These are phyloP conservation scores for Macaria liturata DNA, from an alignment of 2,888 invertebrate species.

Conservation along the genomic window DNA sequence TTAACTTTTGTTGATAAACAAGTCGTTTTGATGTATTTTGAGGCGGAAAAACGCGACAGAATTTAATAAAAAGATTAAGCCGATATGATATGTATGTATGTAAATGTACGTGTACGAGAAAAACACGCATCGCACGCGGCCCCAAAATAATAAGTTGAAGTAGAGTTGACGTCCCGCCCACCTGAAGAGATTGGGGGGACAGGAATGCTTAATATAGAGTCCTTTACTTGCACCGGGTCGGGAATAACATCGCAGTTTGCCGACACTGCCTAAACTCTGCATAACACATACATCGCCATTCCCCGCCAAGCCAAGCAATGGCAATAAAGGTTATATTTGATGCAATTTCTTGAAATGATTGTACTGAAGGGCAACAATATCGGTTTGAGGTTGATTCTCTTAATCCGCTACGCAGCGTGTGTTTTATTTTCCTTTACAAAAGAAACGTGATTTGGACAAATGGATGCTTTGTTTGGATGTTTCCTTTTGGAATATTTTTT, in stretches of 20 bases:
- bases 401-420: conserved; percentile 27
- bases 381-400: conserved; percentile 35
- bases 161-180: conserved; percentile 72
- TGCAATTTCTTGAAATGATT: conserved; percentile 36
- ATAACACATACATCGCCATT: conserved; percentile 37
- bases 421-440: conserved; percentile 30
- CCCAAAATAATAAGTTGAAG: conserved; percentile 79
- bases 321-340: conserved; percentile 41
- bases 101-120: conserved; percentile 66
- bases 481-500: conserved; percentile 13
- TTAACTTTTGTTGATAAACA: conserved; percentile 35
- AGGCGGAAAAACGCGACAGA: conserved; percentile 47
- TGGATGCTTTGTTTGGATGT: conserved; percentile 18
- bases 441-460: conserved; percentile 19
- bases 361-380: conserved; percentile 32
- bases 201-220: conserved; percentile 82
- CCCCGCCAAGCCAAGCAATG: conserved; percentile 42
- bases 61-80: conserved; percentile 74
- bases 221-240: conserved; percentile 75
- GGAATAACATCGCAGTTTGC: conserved; percentile 74
- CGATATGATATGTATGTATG: conserved; percentile 60
- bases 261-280: conserved; percentile 52
- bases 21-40: conserved; percentile 35
- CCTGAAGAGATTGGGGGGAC: conserved; percentile 76
- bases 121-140: conserved; percentile 70